Evolutionary conservation across 2,797 vertebrate genomes (phyloP), one percentile per base, ranked within the genome.

Genomic region (Otolemur crassicaudatus): DNA sequence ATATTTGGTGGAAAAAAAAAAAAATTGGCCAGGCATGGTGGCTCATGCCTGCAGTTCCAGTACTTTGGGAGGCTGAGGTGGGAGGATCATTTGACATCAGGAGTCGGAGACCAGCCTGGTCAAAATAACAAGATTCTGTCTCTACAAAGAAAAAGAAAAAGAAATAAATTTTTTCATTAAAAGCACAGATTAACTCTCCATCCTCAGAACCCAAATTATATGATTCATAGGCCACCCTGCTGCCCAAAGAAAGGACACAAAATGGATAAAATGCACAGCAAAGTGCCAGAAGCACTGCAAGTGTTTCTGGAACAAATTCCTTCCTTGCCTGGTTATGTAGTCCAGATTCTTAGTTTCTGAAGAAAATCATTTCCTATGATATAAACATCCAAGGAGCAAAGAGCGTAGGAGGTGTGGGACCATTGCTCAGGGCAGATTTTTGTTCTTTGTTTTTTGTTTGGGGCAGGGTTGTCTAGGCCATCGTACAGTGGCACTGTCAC

Each of bases 121-220:
- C 63, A 31, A 65, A 29, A 65, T 31, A 65, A 16, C 31, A n/a
- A 67, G 63, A 67, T 6, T 67, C 63, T 3, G 3, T 67, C 29
- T 67, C 63, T 67, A 67, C 31, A 67, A 67, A 67, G 29, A 67
- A 67, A 65, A 65, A 65, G 27, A 65, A 65, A 65, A 31, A 65
- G 0, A 65, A 65, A 29, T 29, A 67, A 31, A 67, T n/a, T 67
- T 53, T 53, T 53, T 14, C 27, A 75, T 96, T 40, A 40, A 96
- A 90, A 73, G 3, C 37, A 46, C 40, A 77, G 80, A 85, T 79
- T 70, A 92, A 73, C 43, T 89, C 20, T 87, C 75, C 67, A 58
- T 91, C 72, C 61, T 95, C 80, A 37, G 86, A 76, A 90, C 85
- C 87, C 92, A 92, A 90, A 90, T 88, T 90, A 75, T 8, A 73